phyloP scores from a whole-genome alignment of 37 sponge, comb jelly and placozoan genomes.

The Mnemiopsis leidyi region DNA sequence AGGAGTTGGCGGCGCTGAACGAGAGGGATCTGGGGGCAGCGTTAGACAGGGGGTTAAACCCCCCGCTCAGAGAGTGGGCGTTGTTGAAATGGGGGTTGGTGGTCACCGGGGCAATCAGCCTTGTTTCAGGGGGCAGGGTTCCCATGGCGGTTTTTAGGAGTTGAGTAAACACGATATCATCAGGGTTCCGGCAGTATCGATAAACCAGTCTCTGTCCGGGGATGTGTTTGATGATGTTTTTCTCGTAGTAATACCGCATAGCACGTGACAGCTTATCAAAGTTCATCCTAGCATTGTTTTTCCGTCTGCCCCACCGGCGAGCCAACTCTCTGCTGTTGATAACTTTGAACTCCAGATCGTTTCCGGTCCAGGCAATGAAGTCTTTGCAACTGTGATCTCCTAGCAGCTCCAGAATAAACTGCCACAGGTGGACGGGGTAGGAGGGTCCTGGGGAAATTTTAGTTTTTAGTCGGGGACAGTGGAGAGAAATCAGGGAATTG shows the following conservation, averaged over 20 bases:
- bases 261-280: slow-evolving; percentile 96
- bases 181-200: slow-evolving; percentile 67
- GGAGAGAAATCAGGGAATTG: too few relatives aligned
- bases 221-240: slow-evolving; percentile 96
- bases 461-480: too few relatives aligned
- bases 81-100: slow-evolving; percentile 6
- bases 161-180: slow-evolving; percentile 34
- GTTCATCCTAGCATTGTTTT: slow-evolving; percentile 98
- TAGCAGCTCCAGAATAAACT: slow-evolving; percentile 91
- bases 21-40: neutral
- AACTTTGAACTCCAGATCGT: slow-evolving; percentile 97
- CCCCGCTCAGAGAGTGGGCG: neutral
- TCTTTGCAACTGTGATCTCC: slow-evolving; percentile 84
- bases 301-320: slow-evolving; percentile 88
- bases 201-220: slow-evolving; percentile 95
- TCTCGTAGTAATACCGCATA: slow-evolving; percentile 97
- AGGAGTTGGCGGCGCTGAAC: neutral
- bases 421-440: slow-evolving; percentile 85
- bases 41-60: neutral
- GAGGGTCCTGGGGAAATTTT: slow-evolving; percentile 33
- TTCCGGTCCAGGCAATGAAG: slow-evolving; percentile 92
- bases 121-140: slow-evolving; percentile 52
- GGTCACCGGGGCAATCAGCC: slow-evolving; percentile 27
- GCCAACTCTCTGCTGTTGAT: slow-evolving; percentile 92
- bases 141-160: slow-evolving; percentile 53